Evolutionary conservation across 1,140 invertebrate species (phyloP).

Genomic region (Drosophila paulistorum): DNA sequence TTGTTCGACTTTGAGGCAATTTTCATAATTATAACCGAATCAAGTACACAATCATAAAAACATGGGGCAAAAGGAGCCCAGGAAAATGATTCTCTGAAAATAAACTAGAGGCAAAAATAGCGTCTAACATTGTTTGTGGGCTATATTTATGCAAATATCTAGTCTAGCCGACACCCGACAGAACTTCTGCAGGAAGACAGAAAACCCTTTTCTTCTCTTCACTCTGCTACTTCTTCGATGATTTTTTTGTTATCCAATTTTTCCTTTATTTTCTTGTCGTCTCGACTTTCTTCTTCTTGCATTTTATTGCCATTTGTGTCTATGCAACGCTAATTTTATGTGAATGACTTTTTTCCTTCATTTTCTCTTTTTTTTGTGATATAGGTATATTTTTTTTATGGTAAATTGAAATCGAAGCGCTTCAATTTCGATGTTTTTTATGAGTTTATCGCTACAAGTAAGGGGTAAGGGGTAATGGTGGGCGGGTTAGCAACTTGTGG

Average conservation of each 20-base stretch:
- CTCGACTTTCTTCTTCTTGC: constrained; percentile 35
- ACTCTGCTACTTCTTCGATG: background rate
- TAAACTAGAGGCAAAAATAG: constrained; percentile 44
- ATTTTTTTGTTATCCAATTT: constrained; percentile 30
- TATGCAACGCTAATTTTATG: constrained; percentile 76
- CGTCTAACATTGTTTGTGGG: constrained; percentile 10
- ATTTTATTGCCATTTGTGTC: constrained; percentile 63
- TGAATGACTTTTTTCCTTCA: constrained; percentile 68
- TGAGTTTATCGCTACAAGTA: constrained; percentile 62
- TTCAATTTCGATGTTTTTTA: constrained; percentile 81
- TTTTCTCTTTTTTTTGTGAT: constrained; percentile 21
- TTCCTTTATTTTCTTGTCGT: constrained; percentile 5
- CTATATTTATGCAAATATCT: constrained; percentile 58
- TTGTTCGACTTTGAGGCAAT: constrained; percentile 18
- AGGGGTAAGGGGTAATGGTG: background rate
- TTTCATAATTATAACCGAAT: constrained; percentile 67
- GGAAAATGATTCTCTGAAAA: constrained; percentile 14
- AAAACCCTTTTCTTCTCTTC: constrained; percentile 5
- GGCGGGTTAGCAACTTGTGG: constrained; percentile 76
- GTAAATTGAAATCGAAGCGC: constrained; percentile 81
- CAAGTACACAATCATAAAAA: constrained; percentile 59
- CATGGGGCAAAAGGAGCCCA: background rate
- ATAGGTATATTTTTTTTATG: constrained; percentile 52
- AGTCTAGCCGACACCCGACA: constrained; percentile 53
- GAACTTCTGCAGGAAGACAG: background rate